These are phyloP conservation scores for Tor tambroides DNA, from an alignment of 2,113 vertebrate genomes.

Conservation along the genomic window DNA sequence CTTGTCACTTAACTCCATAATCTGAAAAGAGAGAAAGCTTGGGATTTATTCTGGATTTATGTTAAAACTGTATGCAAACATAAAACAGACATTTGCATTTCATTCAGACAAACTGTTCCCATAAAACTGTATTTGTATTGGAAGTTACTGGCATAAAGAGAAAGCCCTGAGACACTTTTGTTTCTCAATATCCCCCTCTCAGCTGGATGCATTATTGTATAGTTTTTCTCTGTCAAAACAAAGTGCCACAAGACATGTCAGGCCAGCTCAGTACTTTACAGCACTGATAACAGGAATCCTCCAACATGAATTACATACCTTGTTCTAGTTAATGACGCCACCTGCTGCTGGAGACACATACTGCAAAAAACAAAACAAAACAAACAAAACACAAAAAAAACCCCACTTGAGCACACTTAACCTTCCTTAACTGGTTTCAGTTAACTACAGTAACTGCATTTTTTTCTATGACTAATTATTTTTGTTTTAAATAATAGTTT, in stretches of 20 bases:
- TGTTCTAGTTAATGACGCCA: constrained; percentile 19
- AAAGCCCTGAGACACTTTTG: not conserved
- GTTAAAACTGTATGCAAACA: not conserved
- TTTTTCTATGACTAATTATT: not conserved
- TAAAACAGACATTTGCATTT: not conserved
- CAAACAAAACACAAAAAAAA: not conserved
- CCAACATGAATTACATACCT: not conserved
- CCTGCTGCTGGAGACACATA: constrained; percentile 14
- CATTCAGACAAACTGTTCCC: not conserved
- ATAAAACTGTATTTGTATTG: not conserved
- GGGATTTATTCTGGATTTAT: not conserved
- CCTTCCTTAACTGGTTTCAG: not conserved
- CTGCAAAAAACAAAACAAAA: not conserved
- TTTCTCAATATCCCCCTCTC: not conserved
- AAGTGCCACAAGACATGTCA: not conserved
- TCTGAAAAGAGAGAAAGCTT: not conserved
- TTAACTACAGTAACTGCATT: not conserved
- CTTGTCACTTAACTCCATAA: not conserved
- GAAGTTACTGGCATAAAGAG: not conserved
- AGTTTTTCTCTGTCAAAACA: not conserved
- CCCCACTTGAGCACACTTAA: not conserved
- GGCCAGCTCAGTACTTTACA: not conserved
- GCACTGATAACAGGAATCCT: not conserved
- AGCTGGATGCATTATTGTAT: not conserved
- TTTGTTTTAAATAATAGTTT: not conserved